Percentiles rank a stretch among this genome's conserved stretches.
phyloP scores from a whole-genome alignment of 2,888 invertebrate genomes.

The Gymnocheta viridis region DNA sequence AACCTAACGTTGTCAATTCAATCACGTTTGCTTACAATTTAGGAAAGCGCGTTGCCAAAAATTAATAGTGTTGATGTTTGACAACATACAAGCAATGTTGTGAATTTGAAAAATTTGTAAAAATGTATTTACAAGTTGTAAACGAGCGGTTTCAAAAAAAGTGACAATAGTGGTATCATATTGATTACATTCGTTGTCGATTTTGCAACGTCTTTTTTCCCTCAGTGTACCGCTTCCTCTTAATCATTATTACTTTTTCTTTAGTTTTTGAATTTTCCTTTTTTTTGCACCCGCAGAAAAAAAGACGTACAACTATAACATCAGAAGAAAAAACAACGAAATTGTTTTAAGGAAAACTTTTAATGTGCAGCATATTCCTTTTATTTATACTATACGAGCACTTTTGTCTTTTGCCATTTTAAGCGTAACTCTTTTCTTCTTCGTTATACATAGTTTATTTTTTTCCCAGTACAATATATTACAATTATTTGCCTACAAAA shows the following conservation, averaged over 20 bases:
- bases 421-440: conserved; percentile 30
- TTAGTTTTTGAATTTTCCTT: conserved; percentile 21
- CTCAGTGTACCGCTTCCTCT: conserved; percentile 47
- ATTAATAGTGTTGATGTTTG: too few species aligned
- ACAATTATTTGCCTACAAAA: neutral
- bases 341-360: conserved; percentile 51
- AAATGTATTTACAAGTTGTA: too few species aligned
- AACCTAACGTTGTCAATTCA: too few species aligned
- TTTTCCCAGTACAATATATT: conserved; percentile 3
- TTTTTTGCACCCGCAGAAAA: conserved; percentile 13
- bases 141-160: too few species aligned
- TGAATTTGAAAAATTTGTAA: too few species aligned
- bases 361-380: conserved; percentile 61
- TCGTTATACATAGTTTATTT: conserved; percentile 22
- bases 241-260: conserved; percentile 44
- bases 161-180: too few species aligned
- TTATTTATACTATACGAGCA: conserved; percentile 14
- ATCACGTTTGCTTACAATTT: too few species aligned
- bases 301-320: conserved; percentile 1
- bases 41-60: too few species aligned
- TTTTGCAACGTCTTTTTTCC: too few species aligned
- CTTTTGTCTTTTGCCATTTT: conserved; percentile 22
- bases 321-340: neutral
- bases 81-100: too few species aligned
- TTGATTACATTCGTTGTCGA: too few species aligned